Conservation (phyloP, 2,113 vertebrate genomes). For the Apteryx mantelli region DNA sequence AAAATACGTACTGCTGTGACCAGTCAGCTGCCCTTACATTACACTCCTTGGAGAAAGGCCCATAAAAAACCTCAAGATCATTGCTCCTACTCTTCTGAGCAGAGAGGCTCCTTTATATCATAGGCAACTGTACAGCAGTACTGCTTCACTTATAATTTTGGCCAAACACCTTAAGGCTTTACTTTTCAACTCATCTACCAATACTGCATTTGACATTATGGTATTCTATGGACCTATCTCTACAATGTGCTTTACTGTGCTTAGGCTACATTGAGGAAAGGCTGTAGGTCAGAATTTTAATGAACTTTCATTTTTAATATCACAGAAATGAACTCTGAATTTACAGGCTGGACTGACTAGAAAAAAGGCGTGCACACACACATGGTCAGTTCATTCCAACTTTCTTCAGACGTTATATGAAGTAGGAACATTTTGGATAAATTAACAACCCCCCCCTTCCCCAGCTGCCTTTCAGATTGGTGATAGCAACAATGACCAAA, state of each 20-base stretch:
- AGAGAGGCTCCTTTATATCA: neutral
- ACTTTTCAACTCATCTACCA: neutral
- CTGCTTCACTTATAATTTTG: neutral
- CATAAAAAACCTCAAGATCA: neutral
- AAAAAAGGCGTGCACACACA: neutral
- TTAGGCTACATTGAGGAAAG: neutral
- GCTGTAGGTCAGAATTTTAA: neutral
- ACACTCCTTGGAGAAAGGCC: neutral
- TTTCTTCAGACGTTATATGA: accelerated
- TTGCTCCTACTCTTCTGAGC: neutral
- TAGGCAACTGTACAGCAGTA: neutral
- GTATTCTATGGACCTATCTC: neutral
- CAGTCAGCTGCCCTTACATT: neutral
- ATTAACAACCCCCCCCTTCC: neutral
- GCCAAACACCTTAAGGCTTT: neutral
- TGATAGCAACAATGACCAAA: neutral
- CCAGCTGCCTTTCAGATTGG: neutral
- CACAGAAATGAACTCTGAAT: neutral
- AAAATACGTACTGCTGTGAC: neutral
- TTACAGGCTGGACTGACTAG: neutral
- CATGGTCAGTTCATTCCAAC: neutral
- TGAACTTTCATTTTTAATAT: neutral
- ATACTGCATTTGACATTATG: neutral
- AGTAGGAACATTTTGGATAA: conserved; percentile 15
- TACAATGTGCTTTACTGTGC: neutral